Conservation (phyloP, 1,140 invertebrate species). For the Panagrolaimus sp. region DNA sequence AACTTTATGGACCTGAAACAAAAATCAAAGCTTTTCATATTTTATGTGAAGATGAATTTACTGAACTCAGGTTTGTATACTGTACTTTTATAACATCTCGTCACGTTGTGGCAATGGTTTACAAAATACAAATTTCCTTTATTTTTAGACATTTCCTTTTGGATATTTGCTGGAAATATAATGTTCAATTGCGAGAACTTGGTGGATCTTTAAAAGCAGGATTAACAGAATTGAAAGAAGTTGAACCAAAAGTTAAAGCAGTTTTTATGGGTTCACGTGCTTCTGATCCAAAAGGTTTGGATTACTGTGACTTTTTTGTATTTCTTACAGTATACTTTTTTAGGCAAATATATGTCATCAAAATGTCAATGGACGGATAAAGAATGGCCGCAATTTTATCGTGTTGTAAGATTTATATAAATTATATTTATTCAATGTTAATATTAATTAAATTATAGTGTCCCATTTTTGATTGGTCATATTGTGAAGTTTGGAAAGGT, state of each 20-base stretch:
- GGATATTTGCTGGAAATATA: constrained; percentile 33
- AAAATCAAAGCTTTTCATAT: constrained; percentile 30
- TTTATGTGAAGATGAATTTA: constrained; percentile 27
- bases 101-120: too few relatives aligned
- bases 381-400: constrained; percentile 42
- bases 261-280: constrained; percentile 41
- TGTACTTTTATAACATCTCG: too few relatives aligned
- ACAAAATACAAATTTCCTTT: too few relatives aligned
- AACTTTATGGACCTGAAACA: constrained; percentile 24
- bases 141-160: constrained; percentile 27
- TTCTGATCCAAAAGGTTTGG: constrained; percentile 32
- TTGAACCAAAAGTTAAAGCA: constrained; percentile 38
- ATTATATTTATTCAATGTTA: too few relatives aligned
- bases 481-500: constrained; percentile 37
- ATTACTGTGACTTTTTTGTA: neutral
- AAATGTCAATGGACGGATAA: constrained; percentile 45
- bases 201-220: constrained; percentile 30
- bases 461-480: constrained; percentile 42
- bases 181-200: constrained; percentile 34
- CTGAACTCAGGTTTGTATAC: constrained; percentile 21
- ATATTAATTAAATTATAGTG: too few relatives aligned
- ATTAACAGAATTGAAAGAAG: constrained; percentile 27
- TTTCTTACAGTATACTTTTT: neutral
- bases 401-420: too few relatives aligned
- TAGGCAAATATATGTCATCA: constrained; percentile 33